Evolutionary conservation across 1,140 invertebrate genomes (phyloP).

Genomic region (Drosophila guanche): DNA sequence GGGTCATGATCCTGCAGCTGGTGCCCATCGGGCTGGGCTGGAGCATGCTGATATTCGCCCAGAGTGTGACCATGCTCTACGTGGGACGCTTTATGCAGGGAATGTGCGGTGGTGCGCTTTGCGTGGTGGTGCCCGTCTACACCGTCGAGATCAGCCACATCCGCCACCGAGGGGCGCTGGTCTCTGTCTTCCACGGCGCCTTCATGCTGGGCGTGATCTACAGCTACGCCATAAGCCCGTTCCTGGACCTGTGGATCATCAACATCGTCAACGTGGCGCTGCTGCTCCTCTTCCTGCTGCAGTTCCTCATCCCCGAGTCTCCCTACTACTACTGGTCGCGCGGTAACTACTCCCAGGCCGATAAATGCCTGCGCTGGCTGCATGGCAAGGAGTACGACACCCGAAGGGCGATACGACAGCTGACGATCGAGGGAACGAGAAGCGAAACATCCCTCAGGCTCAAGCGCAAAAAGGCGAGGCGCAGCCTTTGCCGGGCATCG

Average conservation of each 20-base stretch:
- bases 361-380: slow-evolving; percentile 86
- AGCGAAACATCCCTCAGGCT: too few species aligned
- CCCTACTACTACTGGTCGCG: slow-evolving; percentile 84
- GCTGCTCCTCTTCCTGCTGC: slow-evolving; percentile 84
- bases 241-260: slow-evolving; percentile 81
- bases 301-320: slow-evolving; percentile 88
- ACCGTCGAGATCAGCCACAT: slow-evolving; percentile 88
- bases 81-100: slow-evolving; percentile 88
- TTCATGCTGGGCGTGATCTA: slow-evolving; percentile 86
- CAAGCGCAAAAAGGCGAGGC: background rate
- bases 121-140: slow-evolving; percentile 88
- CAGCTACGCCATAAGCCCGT: slow-evolving; percentile 84
- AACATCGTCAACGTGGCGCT: slow-evolving; percentile 85
- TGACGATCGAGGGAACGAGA: background rate
- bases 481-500: slow-evolving; percentile 6
- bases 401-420: slow-evolving; percentile 18
- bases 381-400: slow-evolving; percentile 87
- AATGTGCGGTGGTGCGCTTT: slow-evolving; percentile 87
- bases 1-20: slow-evolving; percentile 86
- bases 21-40: slow-evolving; percentile 88
- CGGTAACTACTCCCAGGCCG: slow-evolving; percentile 86
- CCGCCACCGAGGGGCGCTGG: slow-evolving; percentile 86
- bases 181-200: too few species aligned
- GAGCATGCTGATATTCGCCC: slow-evolving; percentile 86
- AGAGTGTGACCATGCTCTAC: slow-evolving; percentile 86